Percentiles rank a stretch among this genome's conserved stretches.
Conservation (phyloP, 2,888 invertebrate genomes). For the Microplitis manilae region DNA sequence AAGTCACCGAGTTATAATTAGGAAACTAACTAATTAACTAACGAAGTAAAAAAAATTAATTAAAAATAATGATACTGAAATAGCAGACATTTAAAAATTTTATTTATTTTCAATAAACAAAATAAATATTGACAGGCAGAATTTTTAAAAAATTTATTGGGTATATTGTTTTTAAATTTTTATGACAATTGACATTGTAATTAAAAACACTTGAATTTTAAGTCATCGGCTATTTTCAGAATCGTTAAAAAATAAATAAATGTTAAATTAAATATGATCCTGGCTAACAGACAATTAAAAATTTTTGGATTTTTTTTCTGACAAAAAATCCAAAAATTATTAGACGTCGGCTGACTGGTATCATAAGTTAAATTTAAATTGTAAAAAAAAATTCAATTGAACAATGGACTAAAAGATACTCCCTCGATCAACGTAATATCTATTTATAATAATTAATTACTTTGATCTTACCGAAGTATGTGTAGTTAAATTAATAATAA, state of each 20-base stretch:
- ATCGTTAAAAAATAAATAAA: not conserved
- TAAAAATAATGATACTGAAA: not conserved
- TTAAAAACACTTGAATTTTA: no score
- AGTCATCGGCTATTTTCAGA: no score
- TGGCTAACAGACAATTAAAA: no score
- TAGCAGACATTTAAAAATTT: not conserved
- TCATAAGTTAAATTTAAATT: not conserved
- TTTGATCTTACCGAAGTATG: slow-evolving; percentile 4
- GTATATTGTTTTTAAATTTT: no score
- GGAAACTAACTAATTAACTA: slow-evolving; percentile 1
- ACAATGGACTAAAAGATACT: not conserved
- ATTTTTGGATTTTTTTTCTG: no score
- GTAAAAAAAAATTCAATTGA: not conserved
- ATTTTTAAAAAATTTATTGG: no score
- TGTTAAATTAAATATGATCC: not conserved
- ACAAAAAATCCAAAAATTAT: no score
- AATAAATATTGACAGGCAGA: no score
- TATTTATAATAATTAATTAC: not conserved
- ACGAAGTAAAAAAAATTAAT: no score
- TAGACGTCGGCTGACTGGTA: no score
- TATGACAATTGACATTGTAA: no score
- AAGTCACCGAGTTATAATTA: slow-evolving; percentile 18
- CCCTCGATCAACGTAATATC: not conserved
- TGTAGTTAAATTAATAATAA: not conserved
- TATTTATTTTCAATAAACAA: no score